A percentile compares a stretch with the other conserved stretches of the same genome.
phyloP scores from a whole-genome alignment of 2,113 vertebrate genomes.

The Proterorhinus semilunaris region DNA sequence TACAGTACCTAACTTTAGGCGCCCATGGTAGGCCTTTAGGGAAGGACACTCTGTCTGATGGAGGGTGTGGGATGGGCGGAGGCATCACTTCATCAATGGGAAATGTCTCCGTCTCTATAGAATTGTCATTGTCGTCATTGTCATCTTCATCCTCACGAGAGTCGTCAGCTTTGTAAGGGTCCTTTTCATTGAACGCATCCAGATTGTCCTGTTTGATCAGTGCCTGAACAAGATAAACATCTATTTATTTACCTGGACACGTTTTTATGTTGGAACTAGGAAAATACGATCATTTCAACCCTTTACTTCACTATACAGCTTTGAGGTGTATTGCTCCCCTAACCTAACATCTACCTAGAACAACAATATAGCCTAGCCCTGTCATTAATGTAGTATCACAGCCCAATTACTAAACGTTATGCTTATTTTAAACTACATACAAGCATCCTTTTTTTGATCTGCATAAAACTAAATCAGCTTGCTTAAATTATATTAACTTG shows the following conservation, averaged over 20 bases:
- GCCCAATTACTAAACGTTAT: too few species aligned
- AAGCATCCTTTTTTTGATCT: too few species aligned
- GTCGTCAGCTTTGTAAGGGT: conserved; percentile 94
- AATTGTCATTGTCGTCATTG: conserved; percentile 90
- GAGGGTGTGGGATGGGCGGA: conserved; percentile 85
- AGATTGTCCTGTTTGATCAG: conserved; percentile 98
- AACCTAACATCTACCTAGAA: too few species aligned
- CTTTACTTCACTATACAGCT: too few species aligned
- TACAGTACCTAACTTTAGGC: conserved; percentile 92
- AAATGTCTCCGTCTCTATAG: conserved; percentile 90
- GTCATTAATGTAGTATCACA: too few species aligned
- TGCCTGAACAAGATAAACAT: conserved; percentile 68
- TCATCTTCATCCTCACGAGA: conserved; percentile 94
- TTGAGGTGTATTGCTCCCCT: too few species aligned
- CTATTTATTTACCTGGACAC: too few species aligned
- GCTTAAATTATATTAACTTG: not conserved
- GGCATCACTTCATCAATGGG: conserved; percentile 96
- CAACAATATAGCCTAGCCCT: too few species aligned
- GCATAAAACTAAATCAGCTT: not conserved
- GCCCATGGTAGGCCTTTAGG: conserved; percentile 97
- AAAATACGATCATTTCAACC: too few species aligned
- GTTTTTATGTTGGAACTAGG: too few species aligned
- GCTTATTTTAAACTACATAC: too few species aligned
- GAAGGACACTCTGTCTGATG: conserved; percentile 88
- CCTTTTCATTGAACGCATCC: conserved; percentile 96